Conservation (phyloP, 2,888 invertebrate species). For the Drosophila nigricruria region DNA sequence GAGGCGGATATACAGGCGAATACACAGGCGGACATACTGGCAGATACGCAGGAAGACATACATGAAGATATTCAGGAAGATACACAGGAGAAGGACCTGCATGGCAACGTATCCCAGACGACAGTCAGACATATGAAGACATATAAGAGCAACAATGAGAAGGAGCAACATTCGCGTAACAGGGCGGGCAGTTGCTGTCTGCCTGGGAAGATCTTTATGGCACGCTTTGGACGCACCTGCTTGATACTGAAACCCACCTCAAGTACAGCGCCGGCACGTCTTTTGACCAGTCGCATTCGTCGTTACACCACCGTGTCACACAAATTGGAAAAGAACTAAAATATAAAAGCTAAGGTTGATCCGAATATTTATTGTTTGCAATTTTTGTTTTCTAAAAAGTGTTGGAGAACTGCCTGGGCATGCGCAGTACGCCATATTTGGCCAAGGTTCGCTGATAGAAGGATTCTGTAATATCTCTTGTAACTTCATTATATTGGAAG, state of each 20-base stretch:
- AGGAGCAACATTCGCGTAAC: not conserved
- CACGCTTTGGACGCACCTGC: slow-evolving; percentile 61
- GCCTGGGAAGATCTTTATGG: slow-evolving; percentile 26
- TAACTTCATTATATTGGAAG: not conserved
- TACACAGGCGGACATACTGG: not conserved
- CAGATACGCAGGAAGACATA: not conserved
- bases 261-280: slow-evolving; percentile 2
- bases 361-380: slow-evolving; percentile 25
- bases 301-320: slow-evolving; percentile 38
- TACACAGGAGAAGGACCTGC: not conserved
- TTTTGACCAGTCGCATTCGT: slow-evolving; percentile 41
- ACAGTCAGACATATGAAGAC: not conserved
- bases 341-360: slow-evolving; percentile 41
- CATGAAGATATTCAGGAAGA: not conserved
- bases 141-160: not conserved
- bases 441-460: slow-evolving; percentile 46
- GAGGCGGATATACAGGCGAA: not conserved
- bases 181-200: not conserved
- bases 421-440: slow-evolving; percentile 39
- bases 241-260: slow-evolving; percentile 44
- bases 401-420: slow-evolving; percentile 10
- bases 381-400: not conserved
- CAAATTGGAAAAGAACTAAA: slow-evolving; percentile 9
- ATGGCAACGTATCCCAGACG: slow-evolving; percentile 7
- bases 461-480: slow-evolving; percentile 1